Evolutionary conservation across 53 echinoderm and acorn worm species (phyloP).

Genomic region (Henricia sp.): DNA sequence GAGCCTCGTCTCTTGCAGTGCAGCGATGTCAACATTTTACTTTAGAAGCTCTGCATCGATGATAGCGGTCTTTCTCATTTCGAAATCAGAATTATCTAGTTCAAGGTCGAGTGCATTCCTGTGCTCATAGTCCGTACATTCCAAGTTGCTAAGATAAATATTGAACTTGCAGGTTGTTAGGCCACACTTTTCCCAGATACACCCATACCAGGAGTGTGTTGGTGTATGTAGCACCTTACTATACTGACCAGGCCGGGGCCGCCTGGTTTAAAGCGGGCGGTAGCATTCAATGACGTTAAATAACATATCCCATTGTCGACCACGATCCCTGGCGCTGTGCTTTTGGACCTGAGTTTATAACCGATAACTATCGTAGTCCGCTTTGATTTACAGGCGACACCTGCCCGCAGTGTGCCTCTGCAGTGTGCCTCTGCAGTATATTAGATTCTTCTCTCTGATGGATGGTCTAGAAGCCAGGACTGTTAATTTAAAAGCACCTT

Average conservation of each 20-base stretch:
- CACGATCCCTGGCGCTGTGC: slow-evolving; percentile 22
- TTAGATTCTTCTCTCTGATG: slow-evolving; percentile 1
- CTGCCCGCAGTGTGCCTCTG: slow-evolving; percentile 4
- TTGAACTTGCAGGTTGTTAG: slow-evolving; percentile 1
- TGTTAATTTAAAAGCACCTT: slow-evolving; percentile 21
- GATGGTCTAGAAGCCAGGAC: not conserved
- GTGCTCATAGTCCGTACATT: slow-evolving; percentile 32
- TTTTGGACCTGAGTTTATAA: slow-evolving; percentile 16
- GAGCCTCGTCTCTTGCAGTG: slow-evolving; percentile 38
- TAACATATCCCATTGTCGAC: slow-evolving; percentile 10
- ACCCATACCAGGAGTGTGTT: not conserved
- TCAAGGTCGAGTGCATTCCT: not conserved
- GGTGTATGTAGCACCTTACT: slow-evolving; percentile 10
- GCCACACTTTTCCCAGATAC: slow-evolving; percentile 13
- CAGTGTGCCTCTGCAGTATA: not conserved
- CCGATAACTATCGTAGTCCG: slow-evolving; percentile 22
- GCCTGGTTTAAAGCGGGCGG: slow-evolving; percentile 17
- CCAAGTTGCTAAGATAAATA: slow-evolving; percentile 26
- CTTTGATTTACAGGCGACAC: slow-evolving; percentile 11
- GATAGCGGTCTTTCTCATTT: slow-evolving; percentile 18
- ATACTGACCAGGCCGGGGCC: slow-evolving; percentile 12
- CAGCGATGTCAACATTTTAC: slow-evolving; percentile 31
- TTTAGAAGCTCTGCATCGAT: slow-evolving; percentile 31
- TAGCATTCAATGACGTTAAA: slow-evolving; percentile 13
- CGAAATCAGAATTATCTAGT: not conserved